phyloP scores from a whole-genome alignment of 1,140 invertebrate genomes.

The Drosophila orena region DNA sequence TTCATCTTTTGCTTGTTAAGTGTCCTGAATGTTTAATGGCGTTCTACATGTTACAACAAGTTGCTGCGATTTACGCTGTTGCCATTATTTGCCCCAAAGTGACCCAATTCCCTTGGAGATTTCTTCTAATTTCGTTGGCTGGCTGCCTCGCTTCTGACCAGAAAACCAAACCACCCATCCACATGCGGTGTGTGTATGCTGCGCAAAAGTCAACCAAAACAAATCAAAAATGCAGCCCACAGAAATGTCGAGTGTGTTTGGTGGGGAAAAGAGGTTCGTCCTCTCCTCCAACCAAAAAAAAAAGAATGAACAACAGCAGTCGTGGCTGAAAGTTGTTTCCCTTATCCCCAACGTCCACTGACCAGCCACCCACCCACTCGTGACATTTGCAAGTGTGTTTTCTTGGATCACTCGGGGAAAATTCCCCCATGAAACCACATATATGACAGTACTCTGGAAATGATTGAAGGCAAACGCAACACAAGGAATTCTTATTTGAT shows the following conservation, averaged over 20 bases:
- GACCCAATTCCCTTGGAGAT: constrained; percentile 66
- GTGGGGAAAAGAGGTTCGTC: background rate
- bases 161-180: background rate
- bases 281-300: background rate
- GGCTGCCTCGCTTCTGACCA: background rate
- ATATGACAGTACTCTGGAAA: no score
- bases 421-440: no score
- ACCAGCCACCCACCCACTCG: constrained; percentile 26
- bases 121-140: constrained; percentile 37
- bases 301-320: constrained; percentile 33
- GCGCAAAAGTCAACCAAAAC: constrained; percentile 48
- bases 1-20: constrained; percentile 30
- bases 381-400: constrained; percentile 64
- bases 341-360: background rate
- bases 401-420: constrained; percentile 24
- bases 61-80: constrained; percentile 27
- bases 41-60: constrained; percentile 25
- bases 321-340: constrained; percentile 6
- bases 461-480: no score
- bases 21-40: constrained; percentile 34
- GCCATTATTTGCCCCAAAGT: constrained; percentile 19
- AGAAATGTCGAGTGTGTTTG: constrained; percentile 47
- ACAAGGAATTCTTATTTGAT: background rate
- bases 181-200: constrained; percentile 13
- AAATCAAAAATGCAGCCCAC: constrained; percentile 65